phyloP scores from a whole-genome alignment of 2,888 invertebrate species.

The Athetis lepigone region DNA sequence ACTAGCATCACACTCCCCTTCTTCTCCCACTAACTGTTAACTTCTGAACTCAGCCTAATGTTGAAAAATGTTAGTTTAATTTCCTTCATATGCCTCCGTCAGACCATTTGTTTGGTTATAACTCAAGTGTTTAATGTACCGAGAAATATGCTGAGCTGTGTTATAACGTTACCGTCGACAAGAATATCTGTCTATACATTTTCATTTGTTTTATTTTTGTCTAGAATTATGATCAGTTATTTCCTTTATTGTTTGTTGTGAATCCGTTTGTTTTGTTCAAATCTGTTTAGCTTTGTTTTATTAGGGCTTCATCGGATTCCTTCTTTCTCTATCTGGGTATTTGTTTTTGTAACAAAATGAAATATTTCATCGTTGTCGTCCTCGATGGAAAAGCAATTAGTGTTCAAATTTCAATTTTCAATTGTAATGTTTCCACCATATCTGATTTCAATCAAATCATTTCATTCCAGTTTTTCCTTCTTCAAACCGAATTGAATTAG shows the following conservation, averaged over 20 bases:
- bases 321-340: background rate
- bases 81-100: slow-evolving; percentile 67
- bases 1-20: slow-evolving; percentile 24
- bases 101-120: slow-evolving; percentile 73
- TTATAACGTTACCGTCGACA: slow-evolving; percentile 45
- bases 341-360: background rate
- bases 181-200: slow-evolving; percentile 29
- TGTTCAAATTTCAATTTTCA: background rate
- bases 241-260: slow-evolving; percentile 15
- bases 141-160: slow-evolving; percentile 69
- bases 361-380: background rate
- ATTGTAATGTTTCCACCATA: background rate
- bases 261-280: slow-evolving; percentile 5
- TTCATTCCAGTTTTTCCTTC: background rate
- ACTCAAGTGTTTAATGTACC: slow-evolving; percentile 68
- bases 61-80: slow-evolving; percentile 76
- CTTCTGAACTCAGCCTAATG: slow-evolving; percentile 55
- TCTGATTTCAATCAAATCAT: slow-evolving; percentile 1
- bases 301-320: background rate
- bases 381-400: background rate
- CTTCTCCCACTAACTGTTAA: slow-evolving; percentile 39
- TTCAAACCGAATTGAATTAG: slow-evolving; percentile 9
- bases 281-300: slow-evolving; percentile 7
- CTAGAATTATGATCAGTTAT: slow-evolving; percentile 7
- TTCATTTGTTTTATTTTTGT: slow-evolving; percentile 30